phyloP scores from a whole-genome alignment of 2,797 vertebrate species.

The Luscinia megarhynchos region DNA sequence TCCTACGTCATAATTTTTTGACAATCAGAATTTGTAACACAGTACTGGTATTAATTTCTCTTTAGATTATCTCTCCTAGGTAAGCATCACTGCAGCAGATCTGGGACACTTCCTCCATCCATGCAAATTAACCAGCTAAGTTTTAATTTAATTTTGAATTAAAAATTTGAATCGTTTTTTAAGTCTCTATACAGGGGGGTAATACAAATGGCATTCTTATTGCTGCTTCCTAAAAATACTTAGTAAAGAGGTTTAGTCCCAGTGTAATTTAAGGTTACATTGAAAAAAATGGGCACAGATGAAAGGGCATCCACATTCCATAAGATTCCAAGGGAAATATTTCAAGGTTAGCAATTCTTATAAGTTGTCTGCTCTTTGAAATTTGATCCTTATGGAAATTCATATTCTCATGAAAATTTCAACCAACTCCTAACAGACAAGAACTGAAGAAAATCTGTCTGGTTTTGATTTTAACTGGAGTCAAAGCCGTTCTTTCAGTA shows the following conservation, averaged over 20 bases:
- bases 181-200: not conserved
- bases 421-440: not conserved
- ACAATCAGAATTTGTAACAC: not conserved
- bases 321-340: conserved; percentile 39
- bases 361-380: conserved; percentile 50
- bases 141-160: not conserved
- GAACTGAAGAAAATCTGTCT: conserved; percentile 23
- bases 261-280: not conserved
- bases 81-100: not conserved
- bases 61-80: not conserved
- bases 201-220: not conserved
- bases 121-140: not conserved
- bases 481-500: not conserved
- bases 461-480: conserved; percentile 49
- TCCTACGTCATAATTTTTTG: not conserved
- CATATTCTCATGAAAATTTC: conserved; percentile 47
- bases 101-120: not conserved
- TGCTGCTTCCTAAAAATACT: not conserved
- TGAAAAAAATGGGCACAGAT: not conserved
- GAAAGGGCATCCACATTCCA: not conserved
- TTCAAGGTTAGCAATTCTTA: conserved; percentile 33
- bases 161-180: not conserved
- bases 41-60: not conserved
- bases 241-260: not conserved
- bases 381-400: conserved; percentile 47